Evolutionary conservation across 2,797 vertebrate genomes (phyloP).

Genomic region (Danio tinwini): DNA sequence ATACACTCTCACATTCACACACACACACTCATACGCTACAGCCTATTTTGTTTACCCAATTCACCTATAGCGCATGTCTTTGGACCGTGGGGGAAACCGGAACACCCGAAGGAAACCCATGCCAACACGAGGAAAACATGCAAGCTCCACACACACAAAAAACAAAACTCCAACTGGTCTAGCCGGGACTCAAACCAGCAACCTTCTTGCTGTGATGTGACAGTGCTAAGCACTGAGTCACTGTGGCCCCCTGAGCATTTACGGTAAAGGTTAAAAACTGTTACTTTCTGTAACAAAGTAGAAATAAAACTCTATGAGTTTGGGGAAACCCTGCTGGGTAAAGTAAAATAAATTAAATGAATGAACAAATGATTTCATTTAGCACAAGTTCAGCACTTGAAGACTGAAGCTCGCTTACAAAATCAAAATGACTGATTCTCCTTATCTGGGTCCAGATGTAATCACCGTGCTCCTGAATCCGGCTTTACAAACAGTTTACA

Average conservation of each 20-base stretch:
- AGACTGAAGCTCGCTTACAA: neutral
- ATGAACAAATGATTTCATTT: neutral
- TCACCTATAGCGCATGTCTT: no score
- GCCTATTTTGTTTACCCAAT: no score
- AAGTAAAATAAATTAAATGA: neutral
- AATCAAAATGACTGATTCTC: neutral
- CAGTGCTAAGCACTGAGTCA: no score
- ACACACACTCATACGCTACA: no score
- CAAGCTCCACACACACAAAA: no score
- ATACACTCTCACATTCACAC: no score
- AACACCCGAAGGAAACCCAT: no score
- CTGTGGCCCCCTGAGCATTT: neutral
- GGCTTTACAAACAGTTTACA: constrained; percentile 29
- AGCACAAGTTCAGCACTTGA: neutral
- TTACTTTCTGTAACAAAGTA: neutral
- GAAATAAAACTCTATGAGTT: neutral
- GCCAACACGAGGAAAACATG: no score
- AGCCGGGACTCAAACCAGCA: no score
- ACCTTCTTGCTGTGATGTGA: no score
- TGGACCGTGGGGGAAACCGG: no score
- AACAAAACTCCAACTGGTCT: no score
- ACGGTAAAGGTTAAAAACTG: neutral
- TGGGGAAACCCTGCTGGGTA: neutral
- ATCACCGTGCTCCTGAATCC: constrained; percentile 3
- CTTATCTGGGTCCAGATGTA: neutral